A percentile compares a stretch with the other conserved stretches of the same genome.
Conservation (phyloP, 2,888 invertebrate species). For the Chalcis sispes region DNA sequence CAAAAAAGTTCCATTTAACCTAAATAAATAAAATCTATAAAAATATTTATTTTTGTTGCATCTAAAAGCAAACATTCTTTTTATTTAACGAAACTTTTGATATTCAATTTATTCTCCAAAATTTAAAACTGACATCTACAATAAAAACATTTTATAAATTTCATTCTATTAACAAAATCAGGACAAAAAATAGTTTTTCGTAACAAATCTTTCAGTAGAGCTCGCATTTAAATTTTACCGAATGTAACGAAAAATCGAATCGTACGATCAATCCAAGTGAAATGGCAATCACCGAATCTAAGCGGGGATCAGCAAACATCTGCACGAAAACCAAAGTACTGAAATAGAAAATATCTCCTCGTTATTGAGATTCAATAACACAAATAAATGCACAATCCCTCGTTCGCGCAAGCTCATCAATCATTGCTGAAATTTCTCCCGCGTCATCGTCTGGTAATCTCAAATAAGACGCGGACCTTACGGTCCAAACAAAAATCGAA, state of each 20-base stretch:
- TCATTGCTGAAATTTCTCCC: conserved; percentile 35
- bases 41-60: too few relatives aligned
- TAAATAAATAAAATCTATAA: too few relatives aligned
- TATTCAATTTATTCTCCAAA: too few relatives aligned
- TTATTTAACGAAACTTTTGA: too few relatives aligned
- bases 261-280: conserved; percentile 8
- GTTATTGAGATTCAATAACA: conserved; percentile 28
- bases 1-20: too few relatives aligned
- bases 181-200: too few relatives aligned
- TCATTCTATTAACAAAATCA: too few relatives aligned
- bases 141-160: too few relatives aligned
- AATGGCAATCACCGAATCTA: conserved; percentile 13
- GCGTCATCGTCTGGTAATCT: conserved; percentile 38
- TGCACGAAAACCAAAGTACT: background rate
- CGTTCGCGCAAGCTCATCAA: conserved; percentile 33
- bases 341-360: conserved; percentile 46
- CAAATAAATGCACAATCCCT: conserved; percentile 11
- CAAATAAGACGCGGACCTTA: conserved; percentile 2
- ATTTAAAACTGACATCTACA: too few relatives aligned
- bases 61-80: too few relatives aligned
- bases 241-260: background rate
- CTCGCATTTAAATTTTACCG: background rate
- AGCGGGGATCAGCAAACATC: conserved; percentile 9
- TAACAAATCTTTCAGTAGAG: too few relatives aligned
- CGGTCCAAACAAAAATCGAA: conserved; percentile 40